Conservation (phyloP, 2,888 invertebrate species). For the Tinea pellionella region DNA sequence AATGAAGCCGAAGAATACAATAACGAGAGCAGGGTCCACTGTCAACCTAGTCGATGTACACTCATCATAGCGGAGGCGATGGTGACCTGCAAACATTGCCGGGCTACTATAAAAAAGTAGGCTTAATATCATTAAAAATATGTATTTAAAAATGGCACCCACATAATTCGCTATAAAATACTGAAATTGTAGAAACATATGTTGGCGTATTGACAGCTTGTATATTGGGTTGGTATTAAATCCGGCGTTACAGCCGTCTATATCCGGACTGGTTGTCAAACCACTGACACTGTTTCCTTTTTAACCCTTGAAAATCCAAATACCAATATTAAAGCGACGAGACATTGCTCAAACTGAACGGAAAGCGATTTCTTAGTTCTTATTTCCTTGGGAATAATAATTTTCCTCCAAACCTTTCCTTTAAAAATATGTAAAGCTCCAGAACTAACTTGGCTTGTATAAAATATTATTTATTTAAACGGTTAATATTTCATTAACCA, state of each 20-base stretch:
- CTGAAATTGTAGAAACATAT: background rate
- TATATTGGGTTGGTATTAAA: slow-evolving; percentile 10
- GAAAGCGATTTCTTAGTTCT: background rate
- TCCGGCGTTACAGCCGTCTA: slow-evolving; percentile 10
- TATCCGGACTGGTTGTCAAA: slow-evolving; percentile 12
- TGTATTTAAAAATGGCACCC: background rate
- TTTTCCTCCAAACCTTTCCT: too few species aligned
- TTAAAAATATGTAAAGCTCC: too few species aligned
- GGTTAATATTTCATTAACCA: too few species aligned
- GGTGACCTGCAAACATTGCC: too few species aligned
- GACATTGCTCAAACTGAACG: background rate
- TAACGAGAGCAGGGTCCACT: too few species aligned
- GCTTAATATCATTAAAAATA: background rate
- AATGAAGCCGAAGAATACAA: too few species aligned
- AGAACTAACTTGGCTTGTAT: too few species aligned
- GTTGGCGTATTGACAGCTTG: slow-evolving; percentile 6
- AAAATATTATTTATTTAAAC: too few species aligned
- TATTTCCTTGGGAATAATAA: too few species aligned
- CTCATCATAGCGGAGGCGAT: too few species aligned
- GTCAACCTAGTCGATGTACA: too few species aligned
- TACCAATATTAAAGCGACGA: slow-evolving; percentile 4
- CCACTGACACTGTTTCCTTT: slow-evolving; percentile 10
- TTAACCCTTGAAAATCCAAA: slow-evolving; percentile 12
- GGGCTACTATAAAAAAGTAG: too few species aligned
- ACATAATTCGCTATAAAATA: background rate